A percentile compares a stretch with the other conserved stretches of the same genome.
phyloP scores from a whole-genome alignment of 2,888 invertebrate species.

The Dolichopus griseipennis region DNA sequence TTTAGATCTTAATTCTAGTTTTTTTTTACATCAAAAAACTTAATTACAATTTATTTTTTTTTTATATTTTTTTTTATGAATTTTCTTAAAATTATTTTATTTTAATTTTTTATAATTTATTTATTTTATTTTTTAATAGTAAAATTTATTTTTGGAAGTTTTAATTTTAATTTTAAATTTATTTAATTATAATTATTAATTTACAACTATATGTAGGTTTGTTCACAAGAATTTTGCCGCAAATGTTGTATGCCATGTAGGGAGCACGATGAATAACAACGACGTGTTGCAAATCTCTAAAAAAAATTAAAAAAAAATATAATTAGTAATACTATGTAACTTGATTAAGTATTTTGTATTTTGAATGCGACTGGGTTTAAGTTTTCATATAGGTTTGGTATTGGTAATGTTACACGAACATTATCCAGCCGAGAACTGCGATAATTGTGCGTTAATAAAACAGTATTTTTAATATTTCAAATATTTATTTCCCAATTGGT shows the following conservation, averaged over 20 bases:
- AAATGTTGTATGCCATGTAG: constrained; percentile 61
- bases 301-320: constrained; percentile 24
- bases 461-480: too few relatives aligned
- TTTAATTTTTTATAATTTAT: neutral
- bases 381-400: too few relatives aligned
- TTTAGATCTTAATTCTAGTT: too few relatives aligned
- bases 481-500: neutral
- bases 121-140: neutral
- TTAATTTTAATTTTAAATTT: neutral
- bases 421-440: too few relatives aligned
- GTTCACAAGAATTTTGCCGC: constrained; percentile 76
- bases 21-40: too few relatives aligned
- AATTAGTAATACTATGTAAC: neutral
- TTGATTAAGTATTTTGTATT: constrained; percentile 14
- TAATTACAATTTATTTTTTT: neutral
- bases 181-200: neutral
- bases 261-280: constrained; percentile 74
- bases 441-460: too few relatives aligned
- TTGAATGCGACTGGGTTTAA: too few relatives aligned
- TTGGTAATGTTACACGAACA: constrained; percentile 19
- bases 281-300: constrained; percentile 68
- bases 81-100: neutral
- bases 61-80: neutral
- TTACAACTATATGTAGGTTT: constrained; percentile 67
- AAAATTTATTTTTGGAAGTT: neutral